These are phyloP conservation scores for pig (Sus scrofa) DNA, from an alignment of 2,113 vertebrate species.

Conservation along the genomic window DNA sequence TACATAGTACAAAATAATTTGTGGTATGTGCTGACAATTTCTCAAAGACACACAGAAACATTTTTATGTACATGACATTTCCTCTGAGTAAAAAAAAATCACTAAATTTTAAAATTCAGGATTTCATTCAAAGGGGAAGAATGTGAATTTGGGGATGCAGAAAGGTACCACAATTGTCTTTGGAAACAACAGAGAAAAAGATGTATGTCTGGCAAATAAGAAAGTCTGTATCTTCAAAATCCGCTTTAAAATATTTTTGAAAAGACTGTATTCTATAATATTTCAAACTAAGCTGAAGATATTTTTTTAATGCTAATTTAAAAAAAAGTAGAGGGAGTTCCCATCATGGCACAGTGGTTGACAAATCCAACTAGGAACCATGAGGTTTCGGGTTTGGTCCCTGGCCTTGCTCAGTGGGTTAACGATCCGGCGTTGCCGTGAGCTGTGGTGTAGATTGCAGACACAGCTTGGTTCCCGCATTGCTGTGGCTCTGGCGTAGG, in stretches of 20 bases:
- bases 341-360: too few species aligned
- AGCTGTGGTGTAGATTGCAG: too few species aligned
- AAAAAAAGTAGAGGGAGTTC: too few species aligned
- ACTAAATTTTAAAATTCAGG: background rate
- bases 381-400: too few species aligned
- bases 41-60: background rate
- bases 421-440: too few species aligned
- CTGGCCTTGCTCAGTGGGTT: too few species aligned
- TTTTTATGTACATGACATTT: background rate
- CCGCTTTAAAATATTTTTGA: background rate
- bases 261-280: background rate
- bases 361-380: too few species aligned
- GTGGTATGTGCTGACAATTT: background rate
- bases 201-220: background rate
- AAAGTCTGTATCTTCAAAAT: background rate
- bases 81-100: background rate
- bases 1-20: background rate
- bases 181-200: background rate
- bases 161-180: background rate
- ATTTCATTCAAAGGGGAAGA: background rate
- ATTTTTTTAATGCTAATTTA: too few species aligned
- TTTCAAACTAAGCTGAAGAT: background rate
- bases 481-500: too few species aligned
- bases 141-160: background rate
- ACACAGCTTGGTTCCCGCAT: too few species aligned